Evolutionary conservation across 2,888 invertebrate species (phyloP), one percentile per base, ranked within the genome.

Genomic region (Parapristionchus giblindavisi): DNA sequence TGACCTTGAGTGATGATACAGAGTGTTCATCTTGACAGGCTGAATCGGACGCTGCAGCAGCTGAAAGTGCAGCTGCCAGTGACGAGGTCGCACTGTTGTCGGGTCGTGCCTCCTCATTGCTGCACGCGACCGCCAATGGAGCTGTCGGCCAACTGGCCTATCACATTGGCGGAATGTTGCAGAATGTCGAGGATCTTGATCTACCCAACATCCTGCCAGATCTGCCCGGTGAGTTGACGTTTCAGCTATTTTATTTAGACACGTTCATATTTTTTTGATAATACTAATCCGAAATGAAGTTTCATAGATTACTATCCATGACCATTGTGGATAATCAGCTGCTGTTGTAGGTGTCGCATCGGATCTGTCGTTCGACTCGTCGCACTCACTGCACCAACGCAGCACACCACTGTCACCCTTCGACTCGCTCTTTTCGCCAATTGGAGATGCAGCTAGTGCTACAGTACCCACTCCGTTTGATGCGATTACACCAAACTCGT

Each of bases 121-220:
- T n/a, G n/a, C n/a, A 38, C 61, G 36, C 40, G n/a, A n/a, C 65
- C 1, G 34, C 43, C 3, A 65, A 43, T 65, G 65, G 65, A 43
- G 43, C 40, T 8, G 5, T 29, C 14, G 27, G 36, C 17, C 36
- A 36, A n/a, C 68, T 68, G n/a, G 68, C 68, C 21, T 68, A 68
- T 40, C 52, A 51, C 29, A 34, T 68, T 3, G 68, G 68, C 34
- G 68, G 68, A 52, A 21, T 68, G 52, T 43, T 75, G 21, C 65
- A 68, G 14, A 65, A 71, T 36, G 73, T 74, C 2, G 74, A 75
- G 32, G 75, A 75, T 8, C 74, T 81, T 3, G 77, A 79, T 14
- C 65, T 82, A 48, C 82, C 82, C 0, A 78, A 77, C 36, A 77
- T 75, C n/a, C 75, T 82, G 21, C 81, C 82, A 0, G 78, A 81